Conservation (phyloP, 2,888 invertebrate species). For the Caenorhabditis sp. region DNA sequence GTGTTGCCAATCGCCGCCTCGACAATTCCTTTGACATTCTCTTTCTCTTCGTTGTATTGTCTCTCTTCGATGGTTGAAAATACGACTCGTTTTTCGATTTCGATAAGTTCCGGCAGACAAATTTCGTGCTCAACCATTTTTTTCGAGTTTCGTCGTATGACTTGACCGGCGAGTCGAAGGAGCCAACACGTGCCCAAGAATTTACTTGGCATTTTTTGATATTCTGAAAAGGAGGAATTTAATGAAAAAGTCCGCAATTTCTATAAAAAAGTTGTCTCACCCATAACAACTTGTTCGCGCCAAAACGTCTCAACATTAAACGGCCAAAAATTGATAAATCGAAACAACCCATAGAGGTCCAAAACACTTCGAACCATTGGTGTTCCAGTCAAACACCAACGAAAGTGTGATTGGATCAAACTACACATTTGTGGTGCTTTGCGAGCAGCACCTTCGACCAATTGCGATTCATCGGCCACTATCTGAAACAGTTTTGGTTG, state of each 20-base stretch:
- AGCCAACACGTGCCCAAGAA: too few relatives aligned
- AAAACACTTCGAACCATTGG: constrained; percentile 74
- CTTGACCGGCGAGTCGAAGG: neutral
- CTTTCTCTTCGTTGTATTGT: neutral
- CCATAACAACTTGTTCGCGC: neutral
- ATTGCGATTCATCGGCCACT: constrained; percentile 80
- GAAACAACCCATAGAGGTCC: neutral
- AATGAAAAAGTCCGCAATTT: too few relatives aligned
- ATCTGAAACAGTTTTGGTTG: neutral
- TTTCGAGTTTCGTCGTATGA: neutral
- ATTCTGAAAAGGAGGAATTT: neutral
- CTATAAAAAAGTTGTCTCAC: neutral
- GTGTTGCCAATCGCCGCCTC: neutral
- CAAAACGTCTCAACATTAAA: neutral
- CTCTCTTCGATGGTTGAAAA: neutral
- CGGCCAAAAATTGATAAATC: neutral
- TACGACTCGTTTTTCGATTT: neutral
- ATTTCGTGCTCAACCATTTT: neutral
- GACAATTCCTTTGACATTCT: neutral
- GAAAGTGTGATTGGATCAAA: constrained; percentile 76
- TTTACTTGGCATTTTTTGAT: neutral
- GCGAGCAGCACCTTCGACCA: constrained; percentile 78
- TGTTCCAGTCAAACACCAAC: constrained; percentile 81
- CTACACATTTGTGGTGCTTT: constrained; percentile 78
- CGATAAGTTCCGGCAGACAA: neutral